Evolutionary conservation across 2,797 vertebrate species (phyloP).

Genomic region (Ciconia nigra): DNA sequence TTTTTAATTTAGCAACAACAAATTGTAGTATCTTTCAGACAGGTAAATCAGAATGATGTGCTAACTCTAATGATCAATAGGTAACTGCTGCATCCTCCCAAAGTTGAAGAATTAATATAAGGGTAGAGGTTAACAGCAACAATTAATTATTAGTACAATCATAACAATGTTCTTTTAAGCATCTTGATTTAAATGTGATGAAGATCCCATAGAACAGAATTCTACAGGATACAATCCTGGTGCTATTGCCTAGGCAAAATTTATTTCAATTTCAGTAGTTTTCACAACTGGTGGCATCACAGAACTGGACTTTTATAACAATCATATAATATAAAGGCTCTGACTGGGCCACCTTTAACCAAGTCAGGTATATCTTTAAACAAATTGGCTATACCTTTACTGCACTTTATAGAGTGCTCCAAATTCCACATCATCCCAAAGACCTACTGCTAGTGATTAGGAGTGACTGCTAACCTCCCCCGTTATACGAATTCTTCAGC

Average conservation of each 20-base stretch:
- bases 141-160: not conserved
- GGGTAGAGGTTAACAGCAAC: not conserved
- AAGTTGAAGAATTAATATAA: not conserved
- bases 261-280: not conserved
- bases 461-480: not conserved
- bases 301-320: not conserved
- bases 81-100: not conserved
- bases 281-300: not conserved
- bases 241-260: not conserved
- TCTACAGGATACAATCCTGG: not conserved
- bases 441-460: not conserved
- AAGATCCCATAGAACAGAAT: not conserved
- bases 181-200: not conserved
- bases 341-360: not conserved
- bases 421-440: not conserved
- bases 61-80: not conserved
- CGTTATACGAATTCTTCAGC: not conserved
- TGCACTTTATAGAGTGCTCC: not conserved
- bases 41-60: constrained; percentile 12
- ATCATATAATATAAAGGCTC: not conserved
- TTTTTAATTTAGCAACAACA: constrained; percentile 30
- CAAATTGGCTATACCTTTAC: not conserved
- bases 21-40: not conserved
- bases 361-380: not conserved
- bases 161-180: not conserved